A percentile compares a stretch with the other conserved stretches of the same genome.
Conservation (phyloP, 2,113 vertebrate genomes). For the Hippocampus mohnikei region DNA sequence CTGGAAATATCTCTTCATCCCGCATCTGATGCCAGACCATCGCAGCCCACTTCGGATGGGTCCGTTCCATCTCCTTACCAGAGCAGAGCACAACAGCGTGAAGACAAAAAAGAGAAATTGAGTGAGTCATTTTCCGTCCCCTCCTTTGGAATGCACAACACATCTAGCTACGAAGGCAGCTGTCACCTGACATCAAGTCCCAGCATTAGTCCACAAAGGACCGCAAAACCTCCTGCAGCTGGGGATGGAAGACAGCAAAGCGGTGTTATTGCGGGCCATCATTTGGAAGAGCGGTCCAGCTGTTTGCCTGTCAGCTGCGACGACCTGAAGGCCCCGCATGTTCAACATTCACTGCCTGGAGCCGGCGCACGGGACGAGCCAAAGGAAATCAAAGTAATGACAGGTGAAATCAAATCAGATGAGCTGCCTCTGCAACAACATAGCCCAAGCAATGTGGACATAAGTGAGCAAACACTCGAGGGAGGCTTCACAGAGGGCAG, state of each 20-base stretch:
- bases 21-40: neutral
- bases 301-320: conserved; percentile 18
- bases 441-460: conserved; percentile 1
- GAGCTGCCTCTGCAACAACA: conserved; percentile 6
- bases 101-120: conserved; percentile 28
- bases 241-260: conserved; percentile 26
- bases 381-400: conserved; percentile 11
- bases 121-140: conserved; percentile 12
- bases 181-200: conserved; percentile 34
- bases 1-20: conserved; percentile 15
- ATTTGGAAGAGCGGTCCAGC: conserved; percentile 22
- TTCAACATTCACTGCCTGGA: conserved; percentile 10
- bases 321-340: conserved; percentile 5
- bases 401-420: neutral
- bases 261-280: conserved; percentile 12
- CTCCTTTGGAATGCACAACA: conserved; percentile 2
- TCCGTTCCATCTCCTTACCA: conserved; percentile 7
- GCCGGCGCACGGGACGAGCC: neutral
- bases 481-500: neutral
- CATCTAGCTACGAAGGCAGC: conserved; percentile 18
- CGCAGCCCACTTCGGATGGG: conserved; percentile 10
- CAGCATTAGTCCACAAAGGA: conserved; percentile 14
- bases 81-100: conserved; percentile 6
- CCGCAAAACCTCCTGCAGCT: conserved; percentile 24
- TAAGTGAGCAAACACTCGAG: conserved; percentile 1